Percentiles rank a stretch among this genome's conserved stretches.
Evolutionary conservation across 2,888 invertebrate species (phyloP).

Genomic region (Pyralis farinalis): DNA sequence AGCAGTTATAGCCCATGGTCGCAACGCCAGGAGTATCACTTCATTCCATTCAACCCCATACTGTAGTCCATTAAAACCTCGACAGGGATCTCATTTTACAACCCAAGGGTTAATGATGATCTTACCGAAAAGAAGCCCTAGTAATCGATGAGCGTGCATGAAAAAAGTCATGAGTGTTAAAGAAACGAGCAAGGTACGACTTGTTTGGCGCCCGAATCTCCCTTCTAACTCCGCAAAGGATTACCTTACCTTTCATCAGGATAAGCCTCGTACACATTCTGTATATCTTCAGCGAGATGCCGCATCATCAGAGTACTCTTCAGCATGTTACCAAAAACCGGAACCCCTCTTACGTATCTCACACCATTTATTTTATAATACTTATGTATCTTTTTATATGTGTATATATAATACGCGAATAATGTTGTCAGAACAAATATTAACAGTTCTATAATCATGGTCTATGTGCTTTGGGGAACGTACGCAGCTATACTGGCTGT

Average conservation of each 20-base stretch:
- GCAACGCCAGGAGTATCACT: too few species aligned
- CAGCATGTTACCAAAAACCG: slow-evolving; percentile 53
- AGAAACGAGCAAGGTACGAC: too few species aligned
- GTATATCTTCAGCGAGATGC: slow-evolving; percentile 47
- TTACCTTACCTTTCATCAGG: slow-evolving; percentile 58
- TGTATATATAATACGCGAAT: slow-evolving; percentile 36
- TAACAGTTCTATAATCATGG: slow-evolving; percentile 53
- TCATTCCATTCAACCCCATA: too few species aligned
- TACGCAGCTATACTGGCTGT: neutral
- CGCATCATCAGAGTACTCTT: slow-evolving; percentile 31
- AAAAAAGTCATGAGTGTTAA: too few species aligned
- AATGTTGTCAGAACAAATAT: slow-evolving; percentile 41
- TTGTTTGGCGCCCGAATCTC: too few species aligned
- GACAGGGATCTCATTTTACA: too few species aligned
- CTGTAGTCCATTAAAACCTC: too few species aligned
- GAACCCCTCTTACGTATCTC: slow-evolving; percentile 46
- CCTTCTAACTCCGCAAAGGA: too few species aligned
- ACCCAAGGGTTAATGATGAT: too few species aligned
- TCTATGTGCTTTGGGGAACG: slow-evolving; percentile 8
- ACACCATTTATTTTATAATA: slow-evolving; percentile 41
- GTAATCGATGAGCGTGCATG: too few species aligned
- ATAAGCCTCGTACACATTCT: slow-evolving; percentile 46
- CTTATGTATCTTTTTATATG: slow-evolving; percentile 36
- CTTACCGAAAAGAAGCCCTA: too few species aligned
- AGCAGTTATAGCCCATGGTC: too few species aligned